phyloP scores from a whole-genome alignment of 2,113 vertebrate genomes.

The Gymnocephalus cernua region DNA sequence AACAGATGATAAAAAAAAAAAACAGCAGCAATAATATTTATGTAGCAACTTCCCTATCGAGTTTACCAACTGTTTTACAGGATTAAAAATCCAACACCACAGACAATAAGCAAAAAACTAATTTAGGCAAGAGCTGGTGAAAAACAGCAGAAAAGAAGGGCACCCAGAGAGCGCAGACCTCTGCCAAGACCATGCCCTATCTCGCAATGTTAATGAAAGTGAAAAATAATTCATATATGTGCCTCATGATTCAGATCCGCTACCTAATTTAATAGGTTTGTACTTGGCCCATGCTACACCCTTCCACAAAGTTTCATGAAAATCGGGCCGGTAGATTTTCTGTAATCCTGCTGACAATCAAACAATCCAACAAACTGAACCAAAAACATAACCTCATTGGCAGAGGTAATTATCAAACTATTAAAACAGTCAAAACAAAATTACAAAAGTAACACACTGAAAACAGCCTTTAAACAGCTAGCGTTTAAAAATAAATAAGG shows the following conservation, averaged over 20 bases:
- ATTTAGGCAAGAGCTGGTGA: not conserved
- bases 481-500: not conserved
- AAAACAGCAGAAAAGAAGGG: not conserved
- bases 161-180: too few species aligned
- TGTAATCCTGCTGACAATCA: too few species aligned
- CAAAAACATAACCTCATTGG: too few species aligned
- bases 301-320: too few species aligned
- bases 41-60: not conserved
- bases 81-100: constrained; percentile 9
- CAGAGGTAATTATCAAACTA: not conserved
- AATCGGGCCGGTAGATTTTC: too few species aligned
- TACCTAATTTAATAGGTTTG: too few species aligned
- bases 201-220: too few species aligned
- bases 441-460: not conserved
- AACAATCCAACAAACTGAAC: too few species aligned
- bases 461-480: not conserved
- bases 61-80: not conserved
- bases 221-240: too few species aligned
- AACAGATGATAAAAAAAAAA: constrained; percentile 2
- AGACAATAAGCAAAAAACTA: not conserved
- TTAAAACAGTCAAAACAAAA: constrained; percentile 7
- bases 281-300: too few species aligned
- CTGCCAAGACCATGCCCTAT: too few species aligned
- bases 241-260: too few species aligned
- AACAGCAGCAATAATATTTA: not conserved